A percentile compares a stretch with the other conserved stretches of the same genome.
These are phyloP conservation scores for Synanceia verrucosa DNA, from an alignment of 2,797 vertebrate species.

Conservation along the genomic window DNA sequence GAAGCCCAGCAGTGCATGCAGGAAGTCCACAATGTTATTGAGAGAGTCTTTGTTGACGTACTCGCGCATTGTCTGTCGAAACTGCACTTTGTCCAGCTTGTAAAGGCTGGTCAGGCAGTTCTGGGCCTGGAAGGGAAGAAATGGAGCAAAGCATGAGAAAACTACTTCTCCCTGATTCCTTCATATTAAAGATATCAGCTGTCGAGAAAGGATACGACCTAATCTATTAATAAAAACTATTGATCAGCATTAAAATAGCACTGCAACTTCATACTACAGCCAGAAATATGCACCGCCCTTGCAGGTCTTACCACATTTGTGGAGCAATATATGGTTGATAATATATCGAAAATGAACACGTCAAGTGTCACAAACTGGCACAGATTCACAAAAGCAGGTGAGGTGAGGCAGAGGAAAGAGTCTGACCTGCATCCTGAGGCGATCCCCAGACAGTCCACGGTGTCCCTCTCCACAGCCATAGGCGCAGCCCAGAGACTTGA, in stretches of 20 bases:
- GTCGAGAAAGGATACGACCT: background rate
- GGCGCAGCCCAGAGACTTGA: slow-evolving; percentile 97
- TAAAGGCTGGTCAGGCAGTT: slow-evolving; percentile 96
- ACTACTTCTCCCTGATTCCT: slow-evolving; percentile 13
- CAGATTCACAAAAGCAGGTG: background rate
- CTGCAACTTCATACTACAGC: background rate
- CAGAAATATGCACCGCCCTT: background rate
- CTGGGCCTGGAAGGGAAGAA: slow-evolving; percentile 86
- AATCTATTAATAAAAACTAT: slow-evolving; percentile 20
- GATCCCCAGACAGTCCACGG: slow-evolving; percentile 95
- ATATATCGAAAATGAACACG: slow-evolving; percentile 9
- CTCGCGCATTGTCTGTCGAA: slow-evolving; percentile 97
- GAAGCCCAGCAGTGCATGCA: slow-evolving; percentile 98
- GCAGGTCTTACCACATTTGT: background rate
- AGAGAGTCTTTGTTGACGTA: slow-evolving; percentile 99
- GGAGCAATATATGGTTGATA: slow-evolving; percentile 17
- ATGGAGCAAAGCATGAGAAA: too few species aligned
- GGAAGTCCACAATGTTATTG: slow-evolving; percentile 99
- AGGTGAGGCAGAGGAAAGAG: background rate
- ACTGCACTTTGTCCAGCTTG: slow-evolving; percentile 97
- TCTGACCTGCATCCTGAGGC: slow-evolving; percentile 94
- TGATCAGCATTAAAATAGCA: slow-evolving; percentile 14
- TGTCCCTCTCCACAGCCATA: slow-evolving; percentile 98
- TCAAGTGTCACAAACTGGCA: background rate
- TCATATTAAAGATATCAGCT: background rate